Evolutionary conservation across 64 coral and sea anemone species (phyloP).

Genomic region (Acropora yongei): DNA sequence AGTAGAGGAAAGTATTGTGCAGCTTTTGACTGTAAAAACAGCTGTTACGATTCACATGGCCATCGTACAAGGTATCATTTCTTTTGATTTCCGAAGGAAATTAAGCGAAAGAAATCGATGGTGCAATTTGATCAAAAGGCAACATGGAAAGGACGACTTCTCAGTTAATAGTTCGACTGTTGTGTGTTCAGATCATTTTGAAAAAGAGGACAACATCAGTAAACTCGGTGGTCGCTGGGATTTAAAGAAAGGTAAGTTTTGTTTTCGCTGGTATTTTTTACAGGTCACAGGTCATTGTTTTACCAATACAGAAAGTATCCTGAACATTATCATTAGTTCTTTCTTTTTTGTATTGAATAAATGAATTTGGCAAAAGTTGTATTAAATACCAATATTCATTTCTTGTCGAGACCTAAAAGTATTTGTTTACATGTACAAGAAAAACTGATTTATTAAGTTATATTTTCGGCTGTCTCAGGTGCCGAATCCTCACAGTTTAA

Average conservation of each 20-base stretch:
- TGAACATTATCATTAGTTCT: too few species aligned
- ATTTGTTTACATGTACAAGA: too few species aligned
- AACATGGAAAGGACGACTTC: conserved; percentile 67
- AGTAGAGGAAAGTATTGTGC: neutral
- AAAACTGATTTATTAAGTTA: too few species aligned
- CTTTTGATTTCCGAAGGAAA: conserved; percentile 29
- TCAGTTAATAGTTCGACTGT: conserved; percentile 40
- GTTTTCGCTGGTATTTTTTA: too few species aligned
- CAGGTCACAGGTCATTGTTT: too few species aligned
- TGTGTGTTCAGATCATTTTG: conserved; percentile 48
- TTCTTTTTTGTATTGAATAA: too few species aligned
- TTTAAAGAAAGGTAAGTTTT: neutral
- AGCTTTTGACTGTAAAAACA: conserved; percentile 30
- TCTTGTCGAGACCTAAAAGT: too few species aligned
- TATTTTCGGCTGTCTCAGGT: neutral
- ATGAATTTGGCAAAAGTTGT: too few species aligned
- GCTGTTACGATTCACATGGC: conserved; percentile 23
- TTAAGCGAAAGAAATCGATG: neutral
- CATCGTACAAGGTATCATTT: neutral
- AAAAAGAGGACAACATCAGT: neutral
- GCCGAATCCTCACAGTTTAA: neutral
- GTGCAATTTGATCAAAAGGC: conserved; percentile 64
- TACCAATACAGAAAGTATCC: too few species aligned
- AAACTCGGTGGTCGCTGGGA: neutral
- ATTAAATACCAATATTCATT: too few species aligned